phyloP scores from a whole-genome alignment of 2,113 vertebrate genomes.

The Bolborhynchus lineola region DNA sequence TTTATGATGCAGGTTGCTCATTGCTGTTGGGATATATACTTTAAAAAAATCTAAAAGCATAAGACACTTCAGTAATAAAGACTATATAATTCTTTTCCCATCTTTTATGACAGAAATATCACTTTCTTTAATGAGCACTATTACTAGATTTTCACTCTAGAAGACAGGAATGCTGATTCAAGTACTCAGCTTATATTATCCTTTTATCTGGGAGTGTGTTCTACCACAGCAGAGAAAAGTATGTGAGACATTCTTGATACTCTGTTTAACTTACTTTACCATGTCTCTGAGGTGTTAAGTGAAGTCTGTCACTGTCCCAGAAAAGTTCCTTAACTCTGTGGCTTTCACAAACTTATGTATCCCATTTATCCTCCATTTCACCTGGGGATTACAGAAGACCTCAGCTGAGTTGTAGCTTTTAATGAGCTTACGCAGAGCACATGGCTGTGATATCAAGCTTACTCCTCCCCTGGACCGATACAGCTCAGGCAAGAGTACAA shows the following conservation, averaged over 20 bases:
- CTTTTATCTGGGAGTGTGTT: not conserved
- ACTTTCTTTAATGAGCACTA: not conserved
- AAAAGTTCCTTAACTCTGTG: not conserved
- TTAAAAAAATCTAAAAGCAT: not conserved
- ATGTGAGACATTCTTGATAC: constrained; percentile 39
- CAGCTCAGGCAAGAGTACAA: not conserved
- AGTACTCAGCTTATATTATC: not conserved
- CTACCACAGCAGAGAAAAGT: constrained; percentile 8
- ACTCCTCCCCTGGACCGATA: not conserved
- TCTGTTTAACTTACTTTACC: constrained; percentile 41
- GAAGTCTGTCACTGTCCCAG: constrained; percentile 53
- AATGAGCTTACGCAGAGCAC: not conserved
- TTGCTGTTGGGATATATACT: not conserved
- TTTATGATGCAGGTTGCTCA: not conserved
- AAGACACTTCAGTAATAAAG: not conserved
- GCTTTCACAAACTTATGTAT: constrained; percentile 20
- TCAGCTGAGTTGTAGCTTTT: not conserved
- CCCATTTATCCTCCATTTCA: constrained; percentile 6
- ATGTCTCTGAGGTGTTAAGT: constrained; percentile 41
- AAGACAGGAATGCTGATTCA: not conserved
- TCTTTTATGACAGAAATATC: not conserved
- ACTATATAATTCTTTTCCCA: not conserved
- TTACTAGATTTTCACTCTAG: not conserved
- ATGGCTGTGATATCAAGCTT: not conserved
- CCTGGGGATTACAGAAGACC: not conserved